A percentile compares a stretch with the other conserved stretches of the same genome.
Conservation (phyloP, 1,140 invertebrate genomes). For the Uloborus diversus region DNA sequence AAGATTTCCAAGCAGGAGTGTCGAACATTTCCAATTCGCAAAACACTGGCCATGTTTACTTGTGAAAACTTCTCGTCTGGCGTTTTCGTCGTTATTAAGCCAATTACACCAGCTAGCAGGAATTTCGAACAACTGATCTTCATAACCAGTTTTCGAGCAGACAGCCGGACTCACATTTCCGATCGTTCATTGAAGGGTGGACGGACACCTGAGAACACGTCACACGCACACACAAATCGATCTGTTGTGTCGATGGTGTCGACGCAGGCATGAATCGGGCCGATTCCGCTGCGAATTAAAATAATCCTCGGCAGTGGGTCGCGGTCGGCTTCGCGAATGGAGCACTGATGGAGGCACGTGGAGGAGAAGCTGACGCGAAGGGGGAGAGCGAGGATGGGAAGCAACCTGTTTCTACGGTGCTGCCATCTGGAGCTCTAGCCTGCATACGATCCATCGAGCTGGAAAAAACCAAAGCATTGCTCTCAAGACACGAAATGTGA, state of each 20-base stretch:
- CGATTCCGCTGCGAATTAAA: not conserved
- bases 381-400: not conserved
- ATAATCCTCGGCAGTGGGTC: not conserved
- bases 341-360: not conserved
- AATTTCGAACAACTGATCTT: too few species aligned
- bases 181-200: not conserved
- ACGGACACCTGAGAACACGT: not conserved
- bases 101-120: too few species aligned
- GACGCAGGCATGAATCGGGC: not conserved
- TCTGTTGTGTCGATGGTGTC: not conserved
- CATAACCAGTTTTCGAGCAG: too few species aligned
- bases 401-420: not conserved
- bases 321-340: not conserved
- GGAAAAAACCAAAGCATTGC: too few species aligned
- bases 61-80: too few species aligned
- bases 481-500: too few species aligned
- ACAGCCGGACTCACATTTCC: not conserved
- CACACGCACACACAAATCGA: not conserved
- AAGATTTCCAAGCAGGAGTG: too few species aligned
- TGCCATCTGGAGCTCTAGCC: slow-evolving; percentile 6
- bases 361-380: not conserved
- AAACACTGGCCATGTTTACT: too few species aligned
- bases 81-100: too few species aligned
- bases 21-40: too few species aligned
- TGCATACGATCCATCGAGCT: too few species aligned